Evolutionary conservation across 2,797 vertebrate species (phyloP), one percentile per base, ranked within the genome.

Genomic region (Alfaro cultratus): DNA sequence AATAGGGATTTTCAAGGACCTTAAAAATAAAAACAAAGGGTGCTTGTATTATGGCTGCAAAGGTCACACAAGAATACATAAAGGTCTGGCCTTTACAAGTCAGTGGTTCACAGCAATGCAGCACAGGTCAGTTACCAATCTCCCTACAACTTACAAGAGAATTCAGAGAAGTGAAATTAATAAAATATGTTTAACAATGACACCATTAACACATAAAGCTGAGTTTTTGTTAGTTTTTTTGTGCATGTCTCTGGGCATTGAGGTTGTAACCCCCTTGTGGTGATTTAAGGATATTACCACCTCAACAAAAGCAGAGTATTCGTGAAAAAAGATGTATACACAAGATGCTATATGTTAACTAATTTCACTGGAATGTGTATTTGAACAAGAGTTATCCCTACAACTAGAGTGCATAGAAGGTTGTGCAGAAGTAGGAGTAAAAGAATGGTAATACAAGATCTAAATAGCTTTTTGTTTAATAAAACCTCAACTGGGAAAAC

Each of bases 31-130:
- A 0, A 81, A 71, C 23, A 72, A 51, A 16, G 46, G 1, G 16
- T 57, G 45, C 45, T 80, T 10, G 36, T 51, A 26, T 74, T 31
- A 45, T 70, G 6, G 26, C 5, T 26, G 13, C 11, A 85, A 83
- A 82, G 60, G 39, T 31, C 72, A 75, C 13, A 79, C 62, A 43
- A 68, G 13, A 41, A 76, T 80, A 13, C n/a, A 74, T 76, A 15
- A 80, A 39, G 70, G 78, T n/a, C 10, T 45, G 6, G 15, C 75
- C 15, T 84, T 81, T 53, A 49, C 46, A 70, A 72, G 31, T 60
- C 15, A 73, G 41, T 34, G 70, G 26, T 75, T 80, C 43, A 49
- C 18, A 18, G 36, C 12, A 39, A 51, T 51, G 13, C 75, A 60
- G 21, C 29, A 68, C 18, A 41, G 64, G 26, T 72, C 29, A 60